Evolutionary conservation across 2,797 vertebrate species (phyloP).

Genomic region (Apodemus agrarius): DNA sequence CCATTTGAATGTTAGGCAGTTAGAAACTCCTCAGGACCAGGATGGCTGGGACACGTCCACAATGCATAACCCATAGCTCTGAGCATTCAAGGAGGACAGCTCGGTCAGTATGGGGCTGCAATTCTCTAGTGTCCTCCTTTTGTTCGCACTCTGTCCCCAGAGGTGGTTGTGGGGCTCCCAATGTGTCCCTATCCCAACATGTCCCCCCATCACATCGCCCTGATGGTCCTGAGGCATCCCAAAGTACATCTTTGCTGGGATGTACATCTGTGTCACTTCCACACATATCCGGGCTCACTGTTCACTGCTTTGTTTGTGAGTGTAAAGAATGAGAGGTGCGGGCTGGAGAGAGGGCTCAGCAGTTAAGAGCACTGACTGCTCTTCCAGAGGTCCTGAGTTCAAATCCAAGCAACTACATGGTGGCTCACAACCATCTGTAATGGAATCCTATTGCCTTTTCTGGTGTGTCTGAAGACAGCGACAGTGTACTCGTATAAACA

Average conservation of each 20-base stretch:
- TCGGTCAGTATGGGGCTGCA: neutral
- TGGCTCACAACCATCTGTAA: too few species aligned
- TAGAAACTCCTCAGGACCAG: neutral
- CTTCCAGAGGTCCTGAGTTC: too few species aligned
- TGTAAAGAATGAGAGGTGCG: neutral
- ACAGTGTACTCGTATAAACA: too few species aligned
- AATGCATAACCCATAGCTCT: neutral
- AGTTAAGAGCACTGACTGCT: too few species aligned
- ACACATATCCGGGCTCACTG: neutral
- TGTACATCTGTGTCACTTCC: neutral
- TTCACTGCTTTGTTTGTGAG: neutral
- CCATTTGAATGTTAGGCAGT: neutral
- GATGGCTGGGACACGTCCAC: neutral
- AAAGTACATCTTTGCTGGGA: neutral
- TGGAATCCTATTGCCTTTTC: too few species aligned
- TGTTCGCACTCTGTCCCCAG: neutral
- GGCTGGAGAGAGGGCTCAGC: too few species aligned
- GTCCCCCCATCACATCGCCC: accelerated
- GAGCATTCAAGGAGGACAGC: neutral
- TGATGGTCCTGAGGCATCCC: neutral
- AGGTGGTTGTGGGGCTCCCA: neutral
- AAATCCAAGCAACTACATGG: too few species aligned
- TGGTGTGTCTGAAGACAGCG: too few species aligned
- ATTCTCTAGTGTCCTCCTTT: neutral
- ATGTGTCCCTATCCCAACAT: neutral